Conservation (phyloP, 2,888 invertebrate species). For the Lissonota sp. region DNA sequence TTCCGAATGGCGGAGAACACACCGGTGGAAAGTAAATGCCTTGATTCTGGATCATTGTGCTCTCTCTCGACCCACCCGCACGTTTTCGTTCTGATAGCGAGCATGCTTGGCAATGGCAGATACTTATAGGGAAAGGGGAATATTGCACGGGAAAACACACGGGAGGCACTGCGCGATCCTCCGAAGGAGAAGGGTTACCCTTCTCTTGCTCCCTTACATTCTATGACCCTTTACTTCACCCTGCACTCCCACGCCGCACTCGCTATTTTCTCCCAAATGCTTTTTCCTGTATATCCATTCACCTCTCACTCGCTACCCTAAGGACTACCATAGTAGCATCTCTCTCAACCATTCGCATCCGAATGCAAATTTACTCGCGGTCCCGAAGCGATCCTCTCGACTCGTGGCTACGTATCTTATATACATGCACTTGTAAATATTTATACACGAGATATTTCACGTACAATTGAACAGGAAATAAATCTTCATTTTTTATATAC, state of each 20-base stretch:
- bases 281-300: slow-evolving; percentile 45
- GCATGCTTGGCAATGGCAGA: slow-evolving; percentile 10
- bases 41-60: slow-evolving; percentile 53
- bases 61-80: slow-evolving; percentile 37
- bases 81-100: slow-evolving; percentile 45
- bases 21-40: slow-evolving; percentile 41
- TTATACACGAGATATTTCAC: not conserved
- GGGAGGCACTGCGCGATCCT: slow-evolving; percentile 44
- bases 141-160: slow-evolving; percentile 35
- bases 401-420: slow-evolving; percentile 49
- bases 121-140: slow-evolving; percentile 25
- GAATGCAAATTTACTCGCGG: slow-evolving; percentile 70
- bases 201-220: slow-evolving; percentile 35
- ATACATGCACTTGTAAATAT: slow-evolving; percentile 5
- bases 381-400: slow-evolving; percentile 63
- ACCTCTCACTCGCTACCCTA: slow-evolving; percentile 42
- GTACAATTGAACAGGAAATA: too few species aligned
- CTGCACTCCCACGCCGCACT: not conserved
- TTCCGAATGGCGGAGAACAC: slow-evolving; percentile 5
- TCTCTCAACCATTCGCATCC: slow-evolving; percentile 67
- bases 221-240: slow-evolving; percentile 49
- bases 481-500: too few species aligned
- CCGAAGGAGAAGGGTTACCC: not conserved
- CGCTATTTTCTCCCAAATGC: slow-evolving; percentile 28
- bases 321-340: slow-evolving; percentile 41